These are phyloP conservation scores for Darevskia nairensis DNA, from an alignment of 2,797 vertebrate species.

Conservation along the genomic window DNA sequence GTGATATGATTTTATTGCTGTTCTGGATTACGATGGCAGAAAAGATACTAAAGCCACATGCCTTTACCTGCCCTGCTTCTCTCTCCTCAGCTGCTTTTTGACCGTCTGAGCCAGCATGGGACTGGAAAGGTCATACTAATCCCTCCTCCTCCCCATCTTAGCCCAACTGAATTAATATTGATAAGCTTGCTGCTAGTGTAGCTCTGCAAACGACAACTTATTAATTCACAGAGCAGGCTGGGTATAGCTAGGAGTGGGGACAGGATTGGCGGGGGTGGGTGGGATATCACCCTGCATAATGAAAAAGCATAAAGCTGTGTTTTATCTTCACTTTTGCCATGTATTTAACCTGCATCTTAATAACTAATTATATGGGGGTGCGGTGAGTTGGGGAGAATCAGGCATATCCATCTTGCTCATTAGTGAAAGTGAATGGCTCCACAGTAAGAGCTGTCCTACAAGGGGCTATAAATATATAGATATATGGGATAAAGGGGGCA, in stretches of 20 bases:
- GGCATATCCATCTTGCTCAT: neutral
- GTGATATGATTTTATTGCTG: slow-evolving; percentile 50
- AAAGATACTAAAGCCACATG: slow-evolving; percentile 70
- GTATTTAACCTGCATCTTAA: neutral
- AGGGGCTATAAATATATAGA: too few species aligned
- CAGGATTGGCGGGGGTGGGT: neutral
- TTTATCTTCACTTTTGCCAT: neutral
- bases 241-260: slow-evolving; percentile 32
- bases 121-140: slow-evolving; percentile 72
- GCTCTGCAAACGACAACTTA: slow-evolving; percentile 66
- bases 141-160: slow-evolving; percentile 67
- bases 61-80: slow-evolving; percentile 73
- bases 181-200: slow-evolving; percentile 67
- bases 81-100: slow-evolving; percentile 72
- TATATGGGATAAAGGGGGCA: too few species aligned
- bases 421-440: neutral
- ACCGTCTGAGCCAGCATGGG: slow-evolving; percentile 69
- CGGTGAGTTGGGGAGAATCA: too few species aligned
- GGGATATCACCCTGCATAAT: slow-evolving; percentile 33
- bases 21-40: slow-evolving; percentile 51
- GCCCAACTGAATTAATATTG: slow-evolving; percentile 75
- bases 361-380: neutral
- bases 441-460: neutral
- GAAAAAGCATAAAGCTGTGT: neutral
- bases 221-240: slow-evolving; percentile 42